Evolutionary conservation across 1,140 invertebrate genomes (phyloP).

Genomic region (Maconellicoccus hirsutus): DNA sequence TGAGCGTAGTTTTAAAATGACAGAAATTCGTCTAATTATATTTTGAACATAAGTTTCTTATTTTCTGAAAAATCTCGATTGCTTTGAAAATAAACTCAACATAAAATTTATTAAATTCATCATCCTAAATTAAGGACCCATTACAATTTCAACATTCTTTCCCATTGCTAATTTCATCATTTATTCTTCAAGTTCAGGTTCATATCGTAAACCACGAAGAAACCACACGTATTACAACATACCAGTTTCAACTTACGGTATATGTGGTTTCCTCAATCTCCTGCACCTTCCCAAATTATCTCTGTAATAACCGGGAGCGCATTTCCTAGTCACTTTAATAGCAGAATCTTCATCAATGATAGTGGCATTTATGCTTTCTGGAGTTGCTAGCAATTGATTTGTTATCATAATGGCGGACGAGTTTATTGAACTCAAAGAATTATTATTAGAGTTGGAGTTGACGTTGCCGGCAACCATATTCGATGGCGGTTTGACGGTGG

Average conservation of each 20-base stretch:
- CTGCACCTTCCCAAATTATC: slow-evolving; percentile 30
- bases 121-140: too few species aligned
- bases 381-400: neutral
- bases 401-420: neutral
- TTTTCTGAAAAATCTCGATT: too few species aligned
- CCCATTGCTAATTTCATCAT: too few species aligned
- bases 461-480: neutral
- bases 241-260: slow-evolving; percentile 26
- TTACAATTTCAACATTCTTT: too few species aligned
- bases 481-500: neutral
- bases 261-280: slow-evolving; percentile 30
- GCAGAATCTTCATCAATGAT: slow-evolving; percentile 17
- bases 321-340: slow-evolving; percentile 26
- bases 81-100: too few species aligned
- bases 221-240: neutral
- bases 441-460: slow-evolving; percentile 10
- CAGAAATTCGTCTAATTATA: too few species aligned
- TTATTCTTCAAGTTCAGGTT: too few species aligned
- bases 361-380: neutral
- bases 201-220: neutral
- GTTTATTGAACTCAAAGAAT: slow-evolving; percentile 22
- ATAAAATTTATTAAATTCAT: too few species aligned
- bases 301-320: slow-evolving; percentile 31
- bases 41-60: too few species aligned
- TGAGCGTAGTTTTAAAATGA: too few species aligned